phyloP scores from a whole-genome alignment of 2,888 invertebrate species.

The Rhingia campestris region DNA sequence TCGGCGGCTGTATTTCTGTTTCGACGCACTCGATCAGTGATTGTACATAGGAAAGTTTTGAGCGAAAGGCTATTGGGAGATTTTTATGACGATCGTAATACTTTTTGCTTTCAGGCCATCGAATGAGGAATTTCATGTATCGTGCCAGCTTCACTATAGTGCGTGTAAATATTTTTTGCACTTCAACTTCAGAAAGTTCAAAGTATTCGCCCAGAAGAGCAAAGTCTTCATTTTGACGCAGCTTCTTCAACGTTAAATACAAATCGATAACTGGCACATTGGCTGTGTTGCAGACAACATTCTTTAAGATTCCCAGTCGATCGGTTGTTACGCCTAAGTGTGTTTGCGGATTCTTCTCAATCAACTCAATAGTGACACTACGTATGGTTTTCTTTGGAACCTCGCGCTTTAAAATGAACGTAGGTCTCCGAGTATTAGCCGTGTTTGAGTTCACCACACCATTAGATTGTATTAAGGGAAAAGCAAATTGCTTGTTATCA shows the following conservation, averaged over 20 bases:
- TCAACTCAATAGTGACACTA: conserved; percentile 78
- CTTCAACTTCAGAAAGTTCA: conserved; percentile 79
- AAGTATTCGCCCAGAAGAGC: conserved; percentile 80
- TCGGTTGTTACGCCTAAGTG: conserved; percentile 79
- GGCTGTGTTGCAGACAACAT: conserved; percentile 79
- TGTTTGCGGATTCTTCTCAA: conserved; percentile 79
- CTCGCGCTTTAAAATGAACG: conserved; percentile 81
- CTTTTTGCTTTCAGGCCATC: conserved; percentile 81
- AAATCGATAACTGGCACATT: conserved; percentile 79
- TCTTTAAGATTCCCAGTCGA: conserved; percentile 79
- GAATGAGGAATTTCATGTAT: conserved; percentile 79
- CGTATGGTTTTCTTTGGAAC: conserved; percentile 80
- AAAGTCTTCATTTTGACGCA: conserved; percentile 81
- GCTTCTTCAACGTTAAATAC: conserved; percentile 80
- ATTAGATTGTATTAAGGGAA: conserved; percentile 76
- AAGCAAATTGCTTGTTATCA: conserved; percentile 50
- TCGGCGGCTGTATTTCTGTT: conserved; percentile 79
- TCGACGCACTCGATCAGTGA: conserved; percentile 82
- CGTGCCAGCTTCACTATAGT: conserved; percentile 79
- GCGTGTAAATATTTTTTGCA: conserved; percentile 79
- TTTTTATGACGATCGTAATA: conserved; percentile 81
- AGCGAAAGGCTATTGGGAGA: conserved; percentile 80
- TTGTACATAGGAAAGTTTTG: conserved; percentile 80
- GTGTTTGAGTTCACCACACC: conserved; percentile 73
- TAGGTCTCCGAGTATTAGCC: conserved; percentile 76